These are phyloP conservation scores for Gulo gulo DNA, from an alignment of 2,113 vertebrate genomes.

Conservation along the genomic window DNA sequence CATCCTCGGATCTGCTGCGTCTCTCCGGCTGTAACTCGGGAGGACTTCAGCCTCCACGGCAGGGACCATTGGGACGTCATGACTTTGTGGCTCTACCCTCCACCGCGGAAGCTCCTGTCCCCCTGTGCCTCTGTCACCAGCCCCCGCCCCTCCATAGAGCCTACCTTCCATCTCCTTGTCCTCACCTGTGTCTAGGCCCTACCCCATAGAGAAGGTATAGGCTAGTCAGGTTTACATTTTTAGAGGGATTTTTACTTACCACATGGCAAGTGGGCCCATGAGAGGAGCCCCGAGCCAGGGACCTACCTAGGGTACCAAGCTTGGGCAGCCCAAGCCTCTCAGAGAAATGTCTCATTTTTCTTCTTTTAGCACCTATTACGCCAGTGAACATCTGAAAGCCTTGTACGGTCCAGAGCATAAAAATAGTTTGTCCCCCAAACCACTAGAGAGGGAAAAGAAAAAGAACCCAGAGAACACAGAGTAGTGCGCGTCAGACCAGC, in stretches of 20 bases:
- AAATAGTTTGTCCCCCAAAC: not conserved
- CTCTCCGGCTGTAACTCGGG: not conserved
- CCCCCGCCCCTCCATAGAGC: not conserved
- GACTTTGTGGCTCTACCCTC: not conserved
- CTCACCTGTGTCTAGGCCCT: not conserved
- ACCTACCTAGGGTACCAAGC: not conserved
- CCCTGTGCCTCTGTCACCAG: not conserved
- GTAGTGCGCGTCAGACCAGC: not conserved
- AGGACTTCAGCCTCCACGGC: not conserved
- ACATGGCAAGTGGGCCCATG: accelerated
- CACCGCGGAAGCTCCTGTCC: not conserved
- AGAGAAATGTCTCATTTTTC: not conserved
- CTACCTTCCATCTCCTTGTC: not conserved
- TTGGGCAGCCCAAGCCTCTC: not conserved
- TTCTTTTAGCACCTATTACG: not conserved
- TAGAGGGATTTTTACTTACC: not conserved
- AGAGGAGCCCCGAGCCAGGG: not conserved
- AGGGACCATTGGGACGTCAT: not conserved
- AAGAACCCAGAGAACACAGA: not conserved
- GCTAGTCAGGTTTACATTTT: not conserved
- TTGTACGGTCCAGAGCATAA: not conserved
- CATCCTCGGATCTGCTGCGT: not conserved
- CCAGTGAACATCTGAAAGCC: not conserved
- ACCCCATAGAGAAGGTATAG: not conserved
- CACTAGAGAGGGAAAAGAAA: not conserved